phyloP scores from a whole-genome alignment of 2,113 vertebrate genomes.

The Ptyas mucosa region DNA sequence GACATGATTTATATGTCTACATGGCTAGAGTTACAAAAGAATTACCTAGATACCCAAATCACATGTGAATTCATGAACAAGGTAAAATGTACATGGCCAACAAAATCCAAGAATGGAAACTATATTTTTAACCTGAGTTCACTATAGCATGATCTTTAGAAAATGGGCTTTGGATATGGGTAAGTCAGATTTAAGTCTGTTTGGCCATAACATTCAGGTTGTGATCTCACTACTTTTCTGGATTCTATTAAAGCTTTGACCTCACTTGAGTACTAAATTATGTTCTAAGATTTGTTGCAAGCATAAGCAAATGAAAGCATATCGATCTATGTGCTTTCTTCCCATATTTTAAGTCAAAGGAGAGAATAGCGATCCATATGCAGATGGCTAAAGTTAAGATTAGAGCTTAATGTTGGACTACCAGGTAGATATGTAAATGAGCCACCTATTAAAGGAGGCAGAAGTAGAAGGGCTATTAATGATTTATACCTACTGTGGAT shows the following conservation, averaged over 20 bases:
- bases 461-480: not conserved
- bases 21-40: not conserved
- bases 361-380: constrained; percentile 1
- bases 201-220: not conserved
- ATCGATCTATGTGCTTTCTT: not conserved
- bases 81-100: not conserved
- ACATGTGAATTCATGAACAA: not conserved
- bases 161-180: not conserved
- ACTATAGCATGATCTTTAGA: not conserved
- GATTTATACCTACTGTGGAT: constrained; percentile 14
- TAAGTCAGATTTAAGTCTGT: not conserved
- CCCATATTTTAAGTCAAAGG: not conserved
- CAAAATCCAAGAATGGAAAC: not conserved
- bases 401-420: not conserved
- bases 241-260: not conserved
- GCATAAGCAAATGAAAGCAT: not conserved
- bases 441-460: not conserved
- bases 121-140: not conserved
- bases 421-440: not conserved
- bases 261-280: not conserved
- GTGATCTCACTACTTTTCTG: not conserved
- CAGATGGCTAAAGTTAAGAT: not conserved
- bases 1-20: not conserved
- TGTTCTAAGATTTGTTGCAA: not conserved
- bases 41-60: not conserved